Conservation (phyloP, 2,888 invertebrate species). For the Drosophila rellima region DNA sequence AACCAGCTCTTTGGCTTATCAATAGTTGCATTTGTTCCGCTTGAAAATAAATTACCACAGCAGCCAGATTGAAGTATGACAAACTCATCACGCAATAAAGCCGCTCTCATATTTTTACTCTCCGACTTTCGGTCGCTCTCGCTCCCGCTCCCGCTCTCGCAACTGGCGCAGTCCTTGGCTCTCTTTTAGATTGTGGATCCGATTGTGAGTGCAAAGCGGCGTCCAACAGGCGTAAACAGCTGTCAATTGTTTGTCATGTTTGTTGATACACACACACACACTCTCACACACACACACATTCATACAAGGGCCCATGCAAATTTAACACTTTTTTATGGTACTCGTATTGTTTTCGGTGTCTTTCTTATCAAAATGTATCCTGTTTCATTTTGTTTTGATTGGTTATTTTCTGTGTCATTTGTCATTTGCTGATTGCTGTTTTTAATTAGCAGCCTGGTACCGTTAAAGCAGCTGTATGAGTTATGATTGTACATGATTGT, state of each 20-base stretch:
- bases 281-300: constrained; percentile 1
- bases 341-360: constrained; percentile 1
- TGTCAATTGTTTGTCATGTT: constrained; percentile 66
- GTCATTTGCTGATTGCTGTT: constrained; percentile 57
- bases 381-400: constrained; percentile 39
- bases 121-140: neutral
- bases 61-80: constrained; percentile 28
- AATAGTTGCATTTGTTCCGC: constrained; percentile 55
- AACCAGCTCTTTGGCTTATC: constrained; percentile 54
- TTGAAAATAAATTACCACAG: constrained; percentile 37
- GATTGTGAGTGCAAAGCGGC: constrained; percentile 36
- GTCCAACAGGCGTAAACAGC: constrained; percentile 80
- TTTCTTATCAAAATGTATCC: constrained; percentile 45
- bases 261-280: constrained; percentile 55
- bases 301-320: constrained; percentile 39
- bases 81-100: constrained; percentile 29
- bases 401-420: constrained; percentile 44
- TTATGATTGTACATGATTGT: constrained; percentile 6
- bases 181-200: constrained; percentile 27
- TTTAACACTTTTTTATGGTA: constrained; percentile 21
- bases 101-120: constrained; percentile 1
- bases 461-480: constrained; percentile 22
- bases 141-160: constrained; percentile 12
- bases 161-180: constrained; percentile 24
- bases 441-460: constrained; percentile 52